These are phyloP conservation scores for Vireo griseus DNA, from an alignment of 2,797 vertebrate genomes.

Conservation along the genomic window DNA sequence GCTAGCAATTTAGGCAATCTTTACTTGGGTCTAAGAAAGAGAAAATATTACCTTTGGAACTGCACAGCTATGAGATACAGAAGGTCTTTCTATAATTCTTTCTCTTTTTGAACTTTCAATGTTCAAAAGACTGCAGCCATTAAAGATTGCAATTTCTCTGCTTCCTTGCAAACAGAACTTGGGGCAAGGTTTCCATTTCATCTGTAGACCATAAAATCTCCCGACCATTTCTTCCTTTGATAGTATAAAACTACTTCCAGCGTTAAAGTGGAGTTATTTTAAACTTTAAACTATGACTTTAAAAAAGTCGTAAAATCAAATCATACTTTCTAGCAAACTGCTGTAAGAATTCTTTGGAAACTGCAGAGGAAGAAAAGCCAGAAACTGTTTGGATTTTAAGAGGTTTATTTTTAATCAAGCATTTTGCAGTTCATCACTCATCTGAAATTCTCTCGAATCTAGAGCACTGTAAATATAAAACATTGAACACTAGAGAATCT, in stretches of 20 bases:
- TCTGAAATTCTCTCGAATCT: slow-evolving; percentile 42
- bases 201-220: background rate
- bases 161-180: background rate
- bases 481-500: slow-evolving; percentile 29
- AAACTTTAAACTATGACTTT: background rate
- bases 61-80: background rate
- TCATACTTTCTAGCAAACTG: background rate
- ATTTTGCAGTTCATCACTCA: background rate
- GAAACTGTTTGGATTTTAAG: slow-evolving; percentile 24
- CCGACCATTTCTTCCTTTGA: background rate
- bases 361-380: background rate
- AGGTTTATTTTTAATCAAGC: slow-evolving; percentile 54
- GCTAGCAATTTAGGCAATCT: background rate
- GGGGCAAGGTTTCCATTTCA: background rate
- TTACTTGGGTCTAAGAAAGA: background rate
- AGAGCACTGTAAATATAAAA: slow-evolving; percentile 57
- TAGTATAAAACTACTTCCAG: background rate
- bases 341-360: slow-evolving; percentile 11
- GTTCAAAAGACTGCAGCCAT: background rate
- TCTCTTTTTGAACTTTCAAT: background rate
- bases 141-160: background rate
- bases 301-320: background rate
- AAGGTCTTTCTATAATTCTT: background rate
- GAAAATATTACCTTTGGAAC: background rate
- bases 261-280: background rate